phyloP scores from a whole-genome alignment of 2,797 vertebrate genomes.

The Poecilia velifera region DNA sequence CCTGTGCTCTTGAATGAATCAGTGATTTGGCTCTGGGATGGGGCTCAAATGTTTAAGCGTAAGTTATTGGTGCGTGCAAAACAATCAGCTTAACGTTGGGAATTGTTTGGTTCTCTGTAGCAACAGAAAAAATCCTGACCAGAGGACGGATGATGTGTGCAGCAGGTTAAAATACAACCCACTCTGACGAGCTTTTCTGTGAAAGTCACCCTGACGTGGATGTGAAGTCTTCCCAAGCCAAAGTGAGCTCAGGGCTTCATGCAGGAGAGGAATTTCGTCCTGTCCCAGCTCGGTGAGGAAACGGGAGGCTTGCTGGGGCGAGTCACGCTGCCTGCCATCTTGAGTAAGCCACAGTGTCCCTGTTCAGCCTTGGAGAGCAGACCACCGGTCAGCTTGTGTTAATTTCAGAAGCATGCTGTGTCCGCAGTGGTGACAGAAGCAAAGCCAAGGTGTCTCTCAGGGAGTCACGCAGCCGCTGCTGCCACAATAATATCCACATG shows the following conservation, averaged over 20 bases:
- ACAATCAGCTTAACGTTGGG: slow-evolving; percentile 61
- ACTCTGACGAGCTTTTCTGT: slow-evolving; percentile 2
- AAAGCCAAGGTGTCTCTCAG: slow-evolving; percentile 60
- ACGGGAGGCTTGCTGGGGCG: slow-evolving; percentile 38
- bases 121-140: slow-evolving; percentile 40
- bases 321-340: slow-evolving; percentile 58
- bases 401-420: slow-evolving; percentile 57
- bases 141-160: slow-evolving; percentile 3
- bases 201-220: slow-evolving; percentile 58
- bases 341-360: slow-evolving; percentile 44
- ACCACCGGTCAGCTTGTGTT: slow-evolving; percentile 66
- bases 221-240: slow-evolving; percentile 25
- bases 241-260: slow-evolving; percentile 36
- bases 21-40: slow-evolving; percentile 27
- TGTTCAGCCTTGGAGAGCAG: slow-evolving; percentile 34
- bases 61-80: slow-evolving; percentile 57
- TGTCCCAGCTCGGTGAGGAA: slow-evolving; percentile 23
- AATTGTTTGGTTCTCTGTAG: slow-evolving; percentile 50
- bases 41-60: slow-evolving; percentile 60
- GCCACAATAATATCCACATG: slow-evolving; percentile 50
- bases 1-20: slow-evolving; percentile 37
- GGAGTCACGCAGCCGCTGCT: slow-evolving; percentile 56
- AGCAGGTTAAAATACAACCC: neutral
- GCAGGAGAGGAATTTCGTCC: slow-evolving; percentile 48
- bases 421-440: slow-evolving; percentile 58